Base-by-base conservation (phyloP, 2,113 vertebrate species). In the Reinhardtius hippoglossoides region DNA sequence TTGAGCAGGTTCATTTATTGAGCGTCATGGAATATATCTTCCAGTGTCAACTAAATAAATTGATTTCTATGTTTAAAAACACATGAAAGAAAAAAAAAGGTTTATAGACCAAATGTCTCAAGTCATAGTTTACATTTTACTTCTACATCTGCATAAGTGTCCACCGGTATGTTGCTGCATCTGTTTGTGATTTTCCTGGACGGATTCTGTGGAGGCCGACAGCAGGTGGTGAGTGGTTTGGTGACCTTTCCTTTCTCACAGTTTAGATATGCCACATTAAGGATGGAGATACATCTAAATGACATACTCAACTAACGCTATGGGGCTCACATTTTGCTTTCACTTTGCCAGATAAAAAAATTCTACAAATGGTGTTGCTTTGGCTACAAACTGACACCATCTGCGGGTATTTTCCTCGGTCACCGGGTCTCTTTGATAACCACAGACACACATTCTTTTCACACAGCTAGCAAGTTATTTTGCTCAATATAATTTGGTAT, bases 361-460 rank as follows among this genome's bases (percentile, higher is more conserved):
- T 48, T 21, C 13, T 21, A 2, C 20, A 18, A 7, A 50, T 68
- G 21, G 23, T 73, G n/a, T 7, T 1, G 3, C 78, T 44, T 42
- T 73, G 69, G 69, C 69, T 67, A n/a, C 7, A 20, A 37, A 21
- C 4, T 1, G 10, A 35, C 5, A 2, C 70, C 63, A 73, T 74
- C 77, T 80, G 78, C 20, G 16, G 56, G 16, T 18, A 5, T 55
- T 56, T 54, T 26, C 12, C 14, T 24, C 23, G 55, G 13, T 73
- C 56, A 79, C 23, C 4, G 9, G 69, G 56, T 61, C 57, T 52
- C 24, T 31, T 62, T 56, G 24, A 55, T 20, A 18, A 9, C 24
- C 50, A 46, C 20, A 62, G 26, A 4, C 21, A 4, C 4, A 23
- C 23, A 24, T 14, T 24, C 13, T 5, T 56, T 15, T 6, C 23